phyloP scores from a whole-genome alignment of 1,140 invertebrate species.

The Globodera ellingtonae region DNA sequence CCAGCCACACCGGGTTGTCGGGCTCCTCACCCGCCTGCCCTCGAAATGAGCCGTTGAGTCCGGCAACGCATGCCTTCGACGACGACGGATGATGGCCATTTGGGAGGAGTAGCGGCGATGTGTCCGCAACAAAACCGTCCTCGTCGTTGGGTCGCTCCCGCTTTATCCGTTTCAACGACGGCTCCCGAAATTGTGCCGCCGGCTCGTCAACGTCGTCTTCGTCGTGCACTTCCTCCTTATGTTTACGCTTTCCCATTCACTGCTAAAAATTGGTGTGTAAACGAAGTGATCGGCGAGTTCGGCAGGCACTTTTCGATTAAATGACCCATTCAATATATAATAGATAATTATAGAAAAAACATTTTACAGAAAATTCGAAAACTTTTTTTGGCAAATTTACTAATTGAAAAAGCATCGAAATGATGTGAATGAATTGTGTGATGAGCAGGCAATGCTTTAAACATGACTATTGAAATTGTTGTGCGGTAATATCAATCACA shows the following conservation, averaged over 20 bases:
- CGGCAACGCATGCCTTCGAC: neutral
- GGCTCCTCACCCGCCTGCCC: neutral
- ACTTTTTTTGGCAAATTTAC: too few relatives aligned
- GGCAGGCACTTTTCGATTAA: too few relatives aligned
- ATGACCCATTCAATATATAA: too few relatives aligned
- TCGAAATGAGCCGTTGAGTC: slow-evolving; percentile 13
- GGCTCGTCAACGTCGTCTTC: neutral
- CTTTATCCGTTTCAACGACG: slow-evolving; percentile 1
- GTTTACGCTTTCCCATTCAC: slow-evolving; percentile 6
- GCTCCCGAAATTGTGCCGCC: neutral
- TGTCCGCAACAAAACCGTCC: neutral
- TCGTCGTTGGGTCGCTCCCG: slow-evolving; percentile 3
- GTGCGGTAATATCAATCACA: too few relatives aligned
- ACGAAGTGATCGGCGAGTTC: too few relatives aligned
- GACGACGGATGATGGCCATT: neutral
- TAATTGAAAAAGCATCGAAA: too few relatives aligned
- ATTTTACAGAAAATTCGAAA: too few relatives aligned
- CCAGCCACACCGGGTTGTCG: slow-evolving; percentile 26
- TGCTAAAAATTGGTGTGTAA: neutral
- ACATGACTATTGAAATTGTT: too few relatives aligned
- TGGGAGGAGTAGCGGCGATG: neutral
- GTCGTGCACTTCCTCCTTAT: slow-evolving; percentile 11
- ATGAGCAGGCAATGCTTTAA: too few relatives aligned
- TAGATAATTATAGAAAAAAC: too few relatives aligned
- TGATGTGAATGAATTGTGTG: too few relatives aligned